A percentile compares a stretch with the other conserved stretches of the same genome.
phyloP scores from a whole-genome alignment of 2,888 invertebrate species.

The Chalcosyrphus nemorum region DNA sequence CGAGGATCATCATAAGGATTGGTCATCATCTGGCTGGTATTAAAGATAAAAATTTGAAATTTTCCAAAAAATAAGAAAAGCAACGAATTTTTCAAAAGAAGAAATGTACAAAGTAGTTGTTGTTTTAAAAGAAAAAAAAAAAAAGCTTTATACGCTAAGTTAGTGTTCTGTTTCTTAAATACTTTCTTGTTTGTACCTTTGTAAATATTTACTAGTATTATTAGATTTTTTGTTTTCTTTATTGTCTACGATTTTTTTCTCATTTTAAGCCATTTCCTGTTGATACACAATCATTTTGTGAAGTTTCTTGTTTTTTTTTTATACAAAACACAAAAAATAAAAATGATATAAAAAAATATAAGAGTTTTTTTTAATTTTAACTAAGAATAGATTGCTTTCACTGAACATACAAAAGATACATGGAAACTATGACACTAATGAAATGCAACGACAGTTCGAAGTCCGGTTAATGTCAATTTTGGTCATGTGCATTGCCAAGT shows the following conservation, averaged over 20 bases:
- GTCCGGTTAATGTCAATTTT: background rate
- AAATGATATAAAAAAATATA: background rate
- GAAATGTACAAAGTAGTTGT: slow-evolving; percentile 54
- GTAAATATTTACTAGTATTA: slow-evolving; percentile 63
- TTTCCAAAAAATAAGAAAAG: background rate
- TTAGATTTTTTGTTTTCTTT: slow-evolving; percentile 29
- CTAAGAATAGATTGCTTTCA: too few species aligned
- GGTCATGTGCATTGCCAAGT: background rate
- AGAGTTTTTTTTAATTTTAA: background rate
- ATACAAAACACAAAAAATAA: slow-evolving; percentile 16
- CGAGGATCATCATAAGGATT: slow-evolving; percentile 76
- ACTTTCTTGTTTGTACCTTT: slow-evolving; percentile 48
- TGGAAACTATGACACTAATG: too few species aligned
- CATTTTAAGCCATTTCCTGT: slow-evolving; percentile 22
- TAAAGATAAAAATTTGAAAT: slow-evolving; percentile 15
- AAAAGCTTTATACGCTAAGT: slow-evolving; percentile 66
- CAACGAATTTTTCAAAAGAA: slow-evolving; percentile 25
- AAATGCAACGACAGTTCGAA: background rate
- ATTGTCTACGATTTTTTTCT: slow-evolving; percentile 18
- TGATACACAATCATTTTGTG: background rate
- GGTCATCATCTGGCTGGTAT: slow-evolving; percentile 63
- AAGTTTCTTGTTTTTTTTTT: slow-evolving; percentile 12
- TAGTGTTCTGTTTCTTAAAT: slow-evolving; percentile 43
- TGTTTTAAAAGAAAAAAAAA: too few species aligned
- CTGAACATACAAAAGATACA: too few species aligned